Percentiles rank a stretch among this genome's conserved stretches.
phyloP scores from a whole-genome alignment of 2,797 vertebrate species.

The Falco columbarius region DNA sequence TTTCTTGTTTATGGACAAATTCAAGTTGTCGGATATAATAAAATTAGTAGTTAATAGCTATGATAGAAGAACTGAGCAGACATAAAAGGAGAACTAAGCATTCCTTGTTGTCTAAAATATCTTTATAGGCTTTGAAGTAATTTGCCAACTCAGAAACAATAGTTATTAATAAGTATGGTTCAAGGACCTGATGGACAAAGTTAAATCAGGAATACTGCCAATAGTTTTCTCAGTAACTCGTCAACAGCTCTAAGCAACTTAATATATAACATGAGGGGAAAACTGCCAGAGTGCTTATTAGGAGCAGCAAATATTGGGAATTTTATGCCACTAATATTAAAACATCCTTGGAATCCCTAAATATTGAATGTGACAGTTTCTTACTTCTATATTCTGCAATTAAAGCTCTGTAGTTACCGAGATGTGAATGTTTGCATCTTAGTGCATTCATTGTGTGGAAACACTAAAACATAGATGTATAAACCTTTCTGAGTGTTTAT shows the following conservation, averaged over 20 bases:
- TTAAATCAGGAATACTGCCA: neutral
- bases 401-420: neutral
- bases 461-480: too few relatives aligned
- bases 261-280: neutral
- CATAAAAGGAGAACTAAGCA: neutral
- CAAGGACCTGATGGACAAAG: neutral
- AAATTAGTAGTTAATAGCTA: neutral
- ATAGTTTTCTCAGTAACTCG: neutral
- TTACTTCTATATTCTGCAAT: neutral
- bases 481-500: too few relatives aligned
- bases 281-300: neutral
- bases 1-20: neutral
- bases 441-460: neutral
- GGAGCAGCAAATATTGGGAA: neutral
- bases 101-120: neutral
- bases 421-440: neutral
- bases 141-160: neutral
- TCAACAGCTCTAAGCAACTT: neutral
- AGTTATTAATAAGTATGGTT: neutral
- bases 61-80: neutral
- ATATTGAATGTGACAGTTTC: neutral
- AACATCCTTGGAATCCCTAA: neutral
- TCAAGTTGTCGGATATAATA: neutral
- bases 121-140: neutral
- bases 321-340: neutral